Conservation (phyloP, 2,113 vertebrate genomes). For the Mirza zaza region DNA sequence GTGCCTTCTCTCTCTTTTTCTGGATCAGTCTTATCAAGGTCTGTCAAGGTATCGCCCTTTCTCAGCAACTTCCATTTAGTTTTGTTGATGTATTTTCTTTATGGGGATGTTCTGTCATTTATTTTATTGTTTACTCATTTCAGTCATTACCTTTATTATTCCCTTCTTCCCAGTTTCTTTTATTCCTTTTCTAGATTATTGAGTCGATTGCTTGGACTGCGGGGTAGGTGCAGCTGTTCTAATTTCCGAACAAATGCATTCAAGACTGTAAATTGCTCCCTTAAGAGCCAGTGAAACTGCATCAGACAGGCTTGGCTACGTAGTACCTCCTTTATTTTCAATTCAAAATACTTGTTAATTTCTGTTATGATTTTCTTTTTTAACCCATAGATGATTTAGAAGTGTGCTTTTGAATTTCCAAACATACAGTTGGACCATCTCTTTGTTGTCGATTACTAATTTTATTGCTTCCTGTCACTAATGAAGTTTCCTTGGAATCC, state of each 20-base stretch:
- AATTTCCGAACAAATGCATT: slow-evolving; percentile 28
- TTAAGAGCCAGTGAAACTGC: not conserved
- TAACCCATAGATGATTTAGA: slow-evolving; percentile 28
- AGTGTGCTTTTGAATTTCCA: slow-evolving; percentile 19
- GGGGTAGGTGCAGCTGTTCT: not conserved
- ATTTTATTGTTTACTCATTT: not conserved
- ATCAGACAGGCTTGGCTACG: not conserved
- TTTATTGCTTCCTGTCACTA: not conserved
- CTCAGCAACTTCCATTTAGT: not conserved
- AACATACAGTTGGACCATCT: not conserved
- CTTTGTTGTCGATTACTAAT: slow-evolving; percentile 41
- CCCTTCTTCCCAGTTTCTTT: not conserved
- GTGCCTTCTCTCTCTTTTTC: not conserved
- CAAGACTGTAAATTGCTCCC: slow-evolving; percentile 27
- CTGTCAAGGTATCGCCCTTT: not conserved
- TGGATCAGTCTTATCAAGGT: not conserved
- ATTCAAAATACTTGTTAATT: not conserved
- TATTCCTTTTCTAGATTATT: slow-evolving; percentile 3
- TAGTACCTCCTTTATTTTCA: not conserved
- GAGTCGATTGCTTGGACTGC: slow-evolving; percentile 32
- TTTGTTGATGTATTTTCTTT: slow-evolving; percentile 1
- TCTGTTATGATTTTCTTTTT: slow-evolving; percentile 46
- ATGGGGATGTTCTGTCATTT: not conserved
- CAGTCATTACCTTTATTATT: slow-evolving; percentile 5
- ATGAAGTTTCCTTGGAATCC: not conserved